Evolutionary conservation across 2,888 invertebrate genomes (phyloP).

Genomic region (Ischnura elegans): DNA sequence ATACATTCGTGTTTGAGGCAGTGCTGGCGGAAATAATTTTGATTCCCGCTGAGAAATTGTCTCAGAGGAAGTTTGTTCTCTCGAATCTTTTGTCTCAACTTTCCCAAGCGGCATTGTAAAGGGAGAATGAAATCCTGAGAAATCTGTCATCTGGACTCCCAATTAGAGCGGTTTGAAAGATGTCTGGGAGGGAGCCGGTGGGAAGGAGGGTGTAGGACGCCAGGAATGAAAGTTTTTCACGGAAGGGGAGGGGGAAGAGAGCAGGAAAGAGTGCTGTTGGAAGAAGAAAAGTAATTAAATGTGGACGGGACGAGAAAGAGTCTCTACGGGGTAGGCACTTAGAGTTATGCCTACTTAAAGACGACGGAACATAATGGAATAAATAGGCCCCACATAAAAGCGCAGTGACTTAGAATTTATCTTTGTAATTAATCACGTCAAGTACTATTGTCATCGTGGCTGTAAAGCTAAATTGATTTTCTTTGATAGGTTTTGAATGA

Average conservation of each 20-base stretch:
- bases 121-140: background rate
- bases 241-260: background rate
- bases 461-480: too few relatives aligned
- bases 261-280: background rate
- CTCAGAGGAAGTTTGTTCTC: too few relatives aligned
- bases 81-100: background rate
- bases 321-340: background rate
- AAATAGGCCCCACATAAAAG: too few relatives aligned
- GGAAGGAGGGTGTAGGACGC: background rate
- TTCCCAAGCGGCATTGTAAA: background rate
- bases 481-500: too few relatives aligned
- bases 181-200: background rate
- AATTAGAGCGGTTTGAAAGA: constrained; percentile 16
- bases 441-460: too few relatives aligned
- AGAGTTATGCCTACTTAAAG: background rate
- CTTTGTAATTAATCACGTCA: too few relatives aligned
- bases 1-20: too few relatives aligned
- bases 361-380: too few relatives aligned
- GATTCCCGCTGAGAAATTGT: background rate
- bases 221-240: background rate
- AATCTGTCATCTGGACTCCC: background rate
- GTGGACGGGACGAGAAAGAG: background rate
- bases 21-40: background rate
- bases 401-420: too few relatives aligned
- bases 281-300: background rate